Evolutionary conservation across 2,113 vertebrate genomes (phyloP), one percentile per base, ranked within the genome.

Genomic region (Romanogobio albipinnatus): DNA sequence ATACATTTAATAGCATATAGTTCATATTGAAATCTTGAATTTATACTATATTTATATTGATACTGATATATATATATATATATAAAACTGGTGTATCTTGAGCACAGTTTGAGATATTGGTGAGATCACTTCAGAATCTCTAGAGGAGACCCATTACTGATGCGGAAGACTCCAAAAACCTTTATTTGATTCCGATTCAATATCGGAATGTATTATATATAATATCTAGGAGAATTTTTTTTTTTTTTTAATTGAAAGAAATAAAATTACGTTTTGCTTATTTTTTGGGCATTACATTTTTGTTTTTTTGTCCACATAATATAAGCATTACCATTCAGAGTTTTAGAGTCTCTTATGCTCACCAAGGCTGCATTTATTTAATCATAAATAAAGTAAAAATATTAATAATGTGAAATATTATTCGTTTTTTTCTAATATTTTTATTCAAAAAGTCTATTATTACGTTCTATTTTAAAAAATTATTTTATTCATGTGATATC

Each of bases 41-140:
- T 36, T 3, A 36, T 66, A 3, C 15, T 17, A 29, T 29, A 29
- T 29, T 29, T 29, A 29, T 29, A n/a, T n/a, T n/a, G n/a, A n/a
- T n/a, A n/a, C n/a, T n/a, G n/a, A n/a, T n/a, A n/a, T n/a, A n/a
- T n/a, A n/a, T n/a, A n/a, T n/a, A n/a, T n/a, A n/a, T n/a, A n/a
- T n/a, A n/a, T n/a, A n/a, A n/a, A n/a, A n/a, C n/a, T n/a, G 17
- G 19, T 68, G 64, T 26, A 22, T 68, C 51, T 26, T 76, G 9
- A 53, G 47, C 47, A 51, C 14, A 53, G 15, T 76, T 49, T 10
- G 26, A 53, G 5, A 74, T 47, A 74, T 24, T 24, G 13, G 8
- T 26, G 71, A 84, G 78, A 84, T 85, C 33, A 68, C 33, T 39
- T 39, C 3, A 22, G 33, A 66, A 33, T 8, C 29, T 66, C 62